Evolutionary conservation across 2,113 vertebrate genomes (phyloP).

Genomic region (Plectropomus leopardus): DNA sequence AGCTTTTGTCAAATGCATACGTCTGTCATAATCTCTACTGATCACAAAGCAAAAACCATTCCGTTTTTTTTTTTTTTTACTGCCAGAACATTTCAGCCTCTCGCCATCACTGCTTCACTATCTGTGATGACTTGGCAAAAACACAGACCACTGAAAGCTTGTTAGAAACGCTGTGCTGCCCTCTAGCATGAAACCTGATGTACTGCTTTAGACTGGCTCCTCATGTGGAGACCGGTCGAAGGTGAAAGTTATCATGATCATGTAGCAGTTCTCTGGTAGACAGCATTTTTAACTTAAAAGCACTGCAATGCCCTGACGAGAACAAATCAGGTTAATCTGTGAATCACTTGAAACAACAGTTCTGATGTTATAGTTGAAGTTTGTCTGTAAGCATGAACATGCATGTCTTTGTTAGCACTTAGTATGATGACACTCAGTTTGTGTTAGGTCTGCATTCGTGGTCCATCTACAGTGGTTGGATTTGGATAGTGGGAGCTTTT

Average conservation of each 20-base stretch:
- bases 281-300: slow-evolving; percentile 40
- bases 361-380: not conserved
- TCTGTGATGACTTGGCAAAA: slow-evolving; percentile 42
- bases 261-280: slow-evolving; percentile 21
- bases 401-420: slow-evolving; percentile 46
- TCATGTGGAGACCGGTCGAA: not conserved
- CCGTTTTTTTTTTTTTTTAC: slow-evolving; percentile 15
- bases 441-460: slow-evolving; percentile 6
- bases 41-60: slow-evolving; percentile 29
- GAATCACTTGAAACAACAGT: slow-evolving; percentile 53
- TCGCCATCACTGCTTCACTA: slow-evolving; percentile 8
- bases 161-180: slow-evolving; percentile 57
- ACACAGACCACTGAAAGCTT: slow-evolving; percentile 51
- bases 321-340: slow-evolving; percentile 54
- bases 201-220: slow-evolving; percentile 39
- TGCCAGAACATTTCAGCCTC: slow-evolving; percentile 72
- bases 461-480: slow-evolving; percentile 14
- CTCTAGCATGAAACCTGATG: slow-evolving; percentile 55
- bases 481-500: slow-evolving; percentile 29
- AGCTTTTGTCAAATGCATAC: slow-evolving; percentile 16
- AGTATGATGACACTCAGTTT: not conserved
- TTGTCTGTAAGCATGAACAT: slow-evolving; percentile 31
- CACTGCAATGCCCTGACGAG: slow-evolving; percentile 45
- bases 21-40: slow-evolving; percentile 35
- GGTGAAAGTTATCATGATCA: not conserved